Base-by-base conservation (phyloP, 1,140 invertebrate species). In the Homalodisca vitripennis region DNA sequence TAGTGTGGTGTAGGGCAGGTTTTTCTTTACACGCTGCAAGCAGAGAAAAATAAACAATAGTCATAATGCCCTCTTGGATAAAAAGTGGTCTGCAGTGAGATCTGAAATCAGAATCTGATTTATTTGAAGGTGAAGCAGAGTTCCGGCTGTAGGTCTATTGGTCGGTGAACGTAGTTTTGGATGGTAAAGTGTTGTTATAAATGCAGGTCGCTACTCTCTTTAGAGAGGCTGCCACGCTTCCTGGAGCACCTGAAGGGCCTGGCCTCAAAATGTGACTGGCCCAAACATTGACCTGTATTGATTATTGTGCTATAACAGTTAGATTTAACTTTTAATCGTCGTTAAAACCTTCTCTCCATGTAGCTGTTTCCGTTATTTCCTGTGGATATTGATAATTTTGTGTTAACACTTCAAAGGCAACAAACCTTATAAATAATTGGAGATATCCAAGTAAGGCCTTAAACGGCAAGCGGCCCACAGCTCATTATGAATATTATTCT, bases 191-290 rank as follows among this genome's bases (percentile, higher is more conserved):
- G 66, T 30, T 62, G 60, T 72, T 51, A 41, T 71, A 71, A 76
- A 88, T 88, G 87, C 87, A 88, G 82, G 87, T 88, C 77, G 87
- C 87, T 75, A 88, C 86, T 78, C 77, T 88, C 76, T 88, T 88
- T 78, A 83, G 86, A 72, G 87, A 88, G 80, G 86, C 86, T 76
- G 84, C 86, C 75, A 87, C 85, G 75, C 82, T 88, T 76, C 80
- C 88, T 72, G 86, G 86, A 75, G 72, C 74, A 53, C 68, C 68
- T 32, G 74, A 75, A 66, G 71, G 71, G 55, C 53, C 72, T 66
- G 72, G 68, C 53, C 67, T 74, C 10, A 75, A 75, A 72, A 63
- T 75, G 74, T 75, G 51, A 74, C 73, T 74, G 32, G 34, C 34
- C 46, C 46, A 30, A 63, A 60, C 46, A 6, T 69, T 60, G 34